Conservation (phyloP, 30 jellyfish, hydroid and myxozoan species). For the Aurelia coerulea region DNA sequence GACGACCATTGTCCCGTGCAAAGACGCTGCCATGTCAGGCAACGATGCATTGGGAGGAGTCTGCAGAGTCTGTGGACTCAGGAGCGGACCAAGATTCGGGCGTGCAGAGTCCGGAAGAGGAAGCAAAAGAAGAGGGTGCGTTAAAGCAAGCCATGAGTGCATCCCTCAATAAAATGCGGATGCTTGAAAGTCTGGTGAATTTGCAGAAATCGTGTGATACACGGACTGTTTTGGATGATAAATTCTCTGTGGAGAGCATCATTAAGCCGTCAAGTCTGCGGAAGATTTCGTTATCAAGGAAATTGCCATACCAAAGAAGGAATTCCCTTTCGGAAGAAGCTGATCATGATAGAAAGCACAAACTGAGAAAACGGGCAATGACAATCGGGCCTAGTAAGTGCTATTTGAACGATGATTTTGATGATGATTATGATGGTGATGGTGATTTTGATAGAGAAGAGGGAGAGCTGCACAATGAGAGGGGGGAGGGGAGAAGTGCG, state of each 20-base stretch:
- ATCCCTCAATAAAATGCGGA: slow-evolving; percentile 29
- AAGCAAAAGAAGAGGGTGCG: slow-evolving; percentile 27
- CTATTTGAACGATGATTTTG: slow-evolving; percentile 11
- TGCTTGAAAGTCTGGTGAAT: slow-evolving; percentile 64
- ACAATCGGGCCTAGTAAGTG: slow-evolving; percentile 24
- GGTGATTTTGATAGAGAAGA: neutral
- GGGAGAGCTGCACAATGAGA: neutral
- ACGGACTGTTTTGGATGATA: slow-evolving; percentile 15
- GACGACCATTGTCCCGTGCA: slow-evolving; percentile 44
- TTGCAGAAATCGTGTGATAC: slow-evolving; percentile 50
- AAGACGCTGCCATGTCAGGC: slow-evolving; percentile 56
- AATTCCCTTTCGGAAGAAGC: slow-evolving; percentile 58
- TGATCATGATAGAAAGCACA: neutral
- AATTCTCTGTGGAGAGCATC: slow-evolving; percentile 72
- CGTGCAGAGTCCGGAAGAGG: slow-evolving; percentile 31
- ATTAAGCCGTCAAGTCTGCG: slow-evolving; percentile 71
- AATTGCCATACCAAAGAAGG: slow-evolving; percentile 48
- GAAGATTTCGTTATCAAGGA: slow-evolving; percentile 48
- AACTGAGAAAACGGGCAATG: slow-evolving; percentile 49
- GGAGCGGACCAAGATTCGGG: neutral
- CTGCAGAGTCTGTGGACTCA: neutral
- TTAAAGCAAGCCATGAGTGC: slow-evolving; percentile 71
- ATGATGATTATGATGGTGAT: neutral
- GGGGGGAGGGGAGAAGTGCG: neutral
- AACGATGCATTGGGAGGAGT: slow-evolving; percentile 46